Evolutionary conservation across 2,113 vertebrate genomes (phyloP).

Genomic region (Poecilia latipinna): DNA sequence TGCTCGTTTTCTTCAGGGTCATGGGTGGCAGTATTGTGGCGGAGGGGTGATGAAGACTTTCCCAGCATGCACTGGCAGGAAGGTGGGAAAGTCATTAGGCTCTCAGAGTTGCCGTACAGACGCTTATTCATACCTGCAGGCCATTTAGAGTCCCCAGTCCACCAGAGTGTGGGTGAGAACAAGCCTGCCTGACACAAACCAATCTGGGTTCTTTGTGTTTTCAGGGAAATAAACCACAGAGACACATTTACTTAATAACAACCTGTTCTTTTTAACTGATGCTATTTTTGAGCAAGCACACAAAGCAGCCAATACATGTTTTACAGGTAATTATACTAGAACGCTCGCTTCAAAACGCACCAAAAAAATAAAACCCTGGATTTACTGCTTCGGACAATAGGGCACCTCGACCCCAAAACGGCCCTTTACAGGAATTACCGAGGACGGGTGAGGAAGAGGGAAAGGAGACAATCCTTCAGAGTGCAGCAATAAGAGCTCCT

Average conservation of each 20-base stretch:
- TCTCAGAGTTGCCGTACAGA: slow-evolving; percentile 38
- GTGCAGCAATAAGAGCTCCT: slow-evolving; percentile 40
- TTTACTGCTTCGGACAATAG: background rate
- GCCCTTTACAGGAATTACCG: slow-evolving; percentile 38
- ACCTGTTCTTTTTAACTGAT: background rate
- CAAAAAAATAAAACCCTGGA: too few species aligned
- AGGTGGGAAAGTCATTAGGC: slow-evolving; percentile 48
- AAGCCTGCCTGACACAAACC: background rate
- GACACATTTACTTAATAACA: background rate
- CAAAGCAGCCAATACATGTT: background rate
- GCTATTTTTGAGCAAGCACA: background rate
- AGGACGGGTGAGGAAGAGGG: slow-evolving; percentile 39
- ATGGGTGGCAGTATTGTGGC: background rate
- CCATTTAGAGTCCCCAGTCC: slow-evolving; percentile 20
- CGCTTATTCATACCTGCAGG: slow-evolving; percentile 36
- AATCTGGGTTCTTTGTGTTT: slow-evolving; percentile 12
- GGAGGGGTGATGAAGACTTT: slow-evolving; percentile 17
- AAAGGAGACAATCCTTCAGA: slow-evolving; percentile 62
- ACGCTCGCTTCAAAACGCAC: background rate
- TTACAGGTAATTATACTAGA: background rate
- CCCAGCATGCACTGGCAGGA: slow-evolving; percentile 44
- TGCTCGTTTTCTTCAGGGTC: slow-evolving; percentile 49
- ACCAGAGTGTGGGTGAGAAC: slow-evolving; percentile 45
- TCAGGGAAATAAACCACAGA: slow-evolving; percentile 9
- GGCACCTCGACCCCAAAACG: slow-evolving; percentile 13